Conservation (phyloP, 2,113 vertebrate species). For the Aphelocoma coerulescens region DNA sequence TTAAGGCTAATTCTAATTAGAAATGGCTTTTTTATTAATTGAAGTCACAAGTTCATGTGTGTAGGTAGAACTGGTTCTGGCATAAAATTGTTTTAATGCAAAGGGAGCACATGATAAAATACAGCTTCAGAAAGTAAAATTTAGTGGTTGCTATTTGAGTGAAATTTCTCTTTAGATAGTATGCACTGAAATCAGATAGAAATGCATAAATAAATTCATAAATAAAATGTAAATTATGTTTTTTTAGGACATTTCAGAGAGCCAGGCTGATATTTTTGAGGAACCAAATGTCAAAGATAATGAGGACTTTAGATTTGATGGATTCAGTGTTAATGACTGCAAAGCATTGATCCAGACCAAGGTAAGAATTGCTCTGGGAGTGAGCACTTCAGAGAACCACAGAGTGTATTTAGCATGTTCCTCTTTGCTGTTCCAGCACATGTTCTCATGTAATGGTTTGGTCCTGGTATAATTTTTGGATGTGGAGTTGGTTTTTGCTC, state of each 20-base stretch:
- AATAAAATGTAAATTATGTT: not conserved
- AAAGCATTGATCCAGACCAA: constrained; percentile 69
- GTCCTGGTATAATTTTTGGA: not conserved
- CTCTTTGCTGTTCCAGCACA: not conserved
- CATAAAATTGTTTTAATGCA: not conserved
- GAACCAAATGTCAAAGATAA: not conserved
- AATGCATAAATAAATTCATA: not conserved
- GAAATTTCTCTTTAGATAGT: not conserved
- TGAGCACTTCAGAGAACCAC: not conserved
- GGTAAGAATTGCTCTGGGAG: constrained; percentile 37
- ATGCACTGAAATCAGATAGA: not conserved
- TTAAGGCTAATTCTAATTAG: not conserved
- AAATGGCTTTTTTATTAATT: not conserved
- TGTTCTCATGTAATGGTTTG: not conserved
- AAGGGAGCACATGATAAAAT: not conserved
- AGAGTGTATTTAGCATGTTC: not conserved
- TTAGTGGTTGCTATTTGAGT: not conserved
- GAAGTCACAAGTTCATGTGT: not conserved
- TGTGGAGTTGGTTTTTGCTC: not conserved
- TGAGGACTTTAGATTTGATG: not conserved
- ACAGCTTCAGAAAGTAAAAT: not conserved
- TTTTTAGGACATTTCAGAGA: constrained; percentile 24
- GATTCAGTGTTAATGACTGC: constrained; percentile 33
- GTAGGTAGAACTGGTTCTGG: not conserved
- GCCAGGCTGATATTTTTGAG: not conserved